These are phyloP conservation scores for Craterocephalus amniculus DNA, from an alignment of 2,797 vertebrate genomes.

Conservation along the genomic window DNA sequence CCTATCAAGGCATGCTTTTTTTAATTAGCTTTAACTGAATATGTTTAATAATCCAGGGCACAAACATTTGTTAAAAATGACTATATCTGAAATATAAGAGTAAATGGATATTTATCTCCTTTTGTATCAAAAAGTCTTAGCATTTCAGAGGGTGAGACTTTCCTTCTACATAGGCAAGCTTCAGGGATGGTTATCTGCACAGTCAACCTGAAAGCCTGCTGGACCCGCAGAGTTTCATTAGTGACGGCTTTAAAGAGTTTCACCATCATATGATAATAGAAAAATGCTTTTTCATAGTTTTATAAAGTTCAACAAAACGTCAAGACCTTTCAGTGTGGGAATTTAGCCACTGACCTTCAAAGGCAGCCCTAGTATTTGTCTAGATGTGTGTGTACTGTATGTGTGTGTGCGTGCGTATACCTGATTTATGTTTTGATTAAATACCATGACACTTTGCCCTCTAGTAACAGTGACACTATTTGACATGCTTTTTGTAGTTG, in stretches of 20 bases:
- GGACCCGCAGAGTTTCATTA: constrained; percentile 58
- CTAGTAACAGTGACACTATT: constrained; percentile 83
- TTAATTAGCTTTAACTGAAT: too few relatives aligned
- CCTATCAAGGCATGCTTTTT: too few relatives aligned
- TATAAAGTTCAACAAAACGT: too few relatives aligned
- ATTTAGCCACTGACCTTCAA: constrained; percentile 4
- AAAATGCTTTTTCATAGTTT: constrained; percentile 20
- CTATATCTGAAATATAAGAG: not conserved
- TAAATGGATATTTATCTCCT: too few relatives aligned
- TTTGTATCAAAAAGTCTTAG: too few relatives aligned
- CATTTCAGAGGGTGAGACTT: not conserved
- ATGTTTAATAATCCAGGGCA: not conserved
- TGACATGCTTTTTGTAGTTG: constrained; percentile 14
- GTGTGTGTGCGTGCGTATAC: constrained; percentile 11
- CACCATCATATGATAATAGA: constrained; percentile 37
- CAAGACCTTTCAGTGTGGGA: constrained; percentile 4
- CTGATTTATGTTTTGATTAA: not conserved
- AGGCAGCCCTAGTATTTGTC: not conserved
- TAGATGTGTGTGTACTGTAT: not conserved
- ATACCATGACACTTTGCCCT: constrained; percentile 73
- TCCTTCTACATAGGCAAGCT: not conserved
- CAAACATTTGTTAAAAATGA: not conserved
- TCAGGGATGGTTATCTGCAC: not conserved
- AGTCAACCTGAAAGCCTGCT: constrained; percentile 28
- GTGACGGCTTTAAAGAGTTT: constrained; percentile 9